Percentiles rank a stretch among this genome's conserved stretches.
phyloP scores from a whole-genome alignment of 1,140 invertebrate species.

The Brachionus paranguensis region DNA sequence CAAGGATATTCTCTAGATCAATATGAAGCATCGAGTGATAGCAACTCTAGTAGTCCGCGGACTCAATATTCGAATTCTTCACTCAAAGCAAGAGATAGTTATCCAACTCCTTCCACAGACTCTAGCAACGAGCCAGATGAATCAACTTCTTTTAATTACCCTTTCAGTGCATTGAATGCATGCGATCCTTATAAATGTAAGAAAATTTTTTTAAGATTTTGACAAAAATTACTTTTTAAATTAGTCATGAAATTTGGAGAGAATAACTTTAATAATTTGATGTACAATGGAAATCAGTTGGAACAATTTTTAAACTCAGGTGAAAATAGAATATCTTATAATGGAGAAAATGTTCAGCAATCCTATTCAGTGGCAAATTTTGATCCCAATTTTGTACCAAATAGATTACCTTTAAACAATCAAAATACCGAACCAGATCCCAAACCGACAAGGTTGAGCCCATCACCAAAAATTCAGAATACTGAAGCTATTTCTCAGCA shows the following conservation, averaged over 20 bases:
- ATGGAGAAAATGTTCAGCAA: background rate
- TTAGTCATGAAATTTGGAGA: background rate
- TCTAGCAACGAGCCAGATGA: conserved; percentile 12
- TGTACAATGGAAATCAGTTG: background rate
- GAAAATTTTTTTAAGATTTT: background rate
- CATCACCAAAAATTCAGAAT: background rate
- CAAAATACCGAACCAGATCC: background rate
- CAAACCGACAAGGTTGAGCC: background rate
- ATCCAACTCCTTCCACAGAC: conserved; percentile 22
- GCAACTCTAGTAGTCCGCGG: background rate
- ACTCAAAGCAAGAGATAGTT: background rate
- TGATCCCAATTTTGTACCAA: background rate
- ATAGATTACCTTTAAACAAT: background rate
- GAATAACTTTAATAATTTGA: background rate
- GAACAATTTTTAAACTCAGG: background rate
- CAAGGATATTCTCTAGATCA: background rate
- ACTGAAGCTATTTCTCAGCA: background rate
- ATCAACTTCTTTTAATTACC: background rate
- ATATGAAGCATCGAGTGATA: background rate
- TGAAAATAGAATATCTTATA: background rate
- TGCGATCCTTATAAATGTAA: background rate
- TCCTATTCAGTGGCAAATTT: background rate
- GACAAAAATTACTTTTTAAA: background rate
- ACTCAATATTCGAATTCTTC: background rate
- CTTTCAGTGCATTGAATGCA: background rate